Evolutionary conservation across 2,888 invertebrate genomes (phyloP).

Genomic region (Papilio gigon): DNA sequence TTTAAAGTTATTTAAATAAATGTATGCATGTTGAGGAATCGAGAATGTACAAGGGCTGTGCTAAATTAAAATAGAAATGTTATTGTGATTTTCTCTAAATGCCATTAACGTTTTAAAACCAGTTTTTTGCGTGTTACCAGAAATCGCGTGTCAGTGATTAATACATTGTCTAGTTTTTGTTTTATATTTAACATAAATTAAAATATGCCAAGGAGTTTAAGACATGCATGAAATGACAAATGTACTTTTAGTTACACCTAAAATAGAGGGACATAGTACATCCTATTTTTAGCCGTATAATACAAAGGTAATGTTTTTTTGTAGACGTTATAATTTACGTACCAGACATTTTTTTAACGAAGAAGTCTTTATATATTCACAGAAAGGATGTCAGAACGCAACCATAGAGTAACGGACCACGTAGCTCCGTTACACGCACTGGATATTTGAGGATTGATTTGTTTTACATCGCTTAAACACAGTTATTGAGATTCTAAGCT

Average conservation of each 20-base stretch:
- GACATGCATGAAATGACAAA: neutral
- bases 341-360: no score
- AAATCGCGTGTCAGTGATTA: neutral
- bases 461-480: neutral
- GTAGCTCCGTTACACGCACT: slow-evolving; percentile 7
- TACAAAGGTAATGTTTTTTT: no score
- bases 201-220: neutral
- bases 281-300: no score
- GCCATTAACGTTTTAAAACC: neutral
- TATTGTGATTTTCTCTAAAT: neutral
- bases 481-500: neutral
- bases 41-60: neutral
- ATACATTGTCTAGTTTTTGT: neutral
- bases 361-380: neutral
- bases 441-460: slow-evolving; percentile 3
- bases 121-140: neutral
- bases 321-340: no score
- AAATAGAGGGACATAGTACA: no score
- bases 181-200: neutral
- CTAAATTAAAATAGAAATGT: neutral
- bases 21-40: neutral
- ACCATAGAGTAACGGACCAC: slow-evolving; percentile 1
- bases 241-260: no score
- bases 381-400: neutral
- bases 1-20: neutral